Percentiles rank a stretch among this genome's conserved stretches.
phyloP scores from a whole-genome alignment of 2,888 invertebrate genomes.

The Nomada ruficornis region DNA sequence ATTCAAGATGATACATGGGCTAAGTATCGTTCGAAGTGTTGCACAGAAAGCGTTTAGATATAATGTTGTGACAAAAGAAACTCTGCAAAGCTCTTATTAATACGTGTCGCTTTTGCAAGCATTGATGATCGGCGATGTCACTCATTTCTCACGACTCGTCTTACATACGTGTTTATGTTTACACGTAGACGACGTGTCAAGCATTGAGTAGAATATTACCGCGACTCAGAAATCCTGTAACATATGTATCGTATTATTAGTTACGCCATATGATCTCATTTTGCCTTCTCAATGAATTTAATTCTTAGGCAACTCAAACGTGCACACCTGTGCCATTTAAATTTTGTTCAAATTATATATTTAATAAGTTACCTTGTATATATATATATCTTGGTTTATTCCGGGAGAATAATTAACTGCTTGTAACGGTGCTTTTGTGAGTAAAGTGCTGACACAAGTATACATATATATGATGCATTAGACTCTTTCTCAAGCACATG shows the following conservation, averaged over 20 bases:
- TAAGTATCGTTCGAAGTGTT: conserved; percentile 1
- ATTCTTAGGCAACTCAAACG: neutral
- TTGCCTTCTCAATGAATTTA: neutral
- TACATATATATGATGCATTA: conserved; percentile 3
- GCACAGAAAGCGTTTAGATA: neutral
- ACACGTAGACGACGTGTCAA: neutral
- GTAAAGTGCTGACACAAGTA: conserved; percentile 11
- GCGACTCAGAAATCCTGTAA: neutral
- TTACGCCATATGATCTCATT: neutral
- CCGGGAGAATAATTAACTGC: conserved; percentile 27
- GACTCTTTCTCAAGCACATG: neutral
- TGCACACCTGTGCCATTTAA: too few species aligned
- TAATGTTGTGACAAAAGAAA: neutral
- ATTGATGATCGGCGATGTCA: neutral
- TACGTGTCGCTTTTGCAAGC: neutral
- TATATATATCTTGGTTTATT: too few species aligned
- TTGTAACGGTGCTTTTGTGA: conserved; percentile 11
- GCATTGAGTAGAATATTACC: neutral
- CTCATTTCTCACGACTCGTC: neutral
- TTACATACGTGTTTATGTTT: conserved; percentile 29
- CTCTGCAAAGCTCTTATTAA: neutral
- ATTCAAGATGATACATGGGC: conserved; percentile 26
- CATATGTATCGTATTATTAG: conserved; percentile 5
- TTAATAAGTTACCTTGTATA: too few species aligned
- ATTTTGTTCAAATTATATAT: too few species aligned